Evolutionary conservation across 2,797 vertebrate genomes (phyloP).

Genomic region (Micrastur ruficollis): DNA sequence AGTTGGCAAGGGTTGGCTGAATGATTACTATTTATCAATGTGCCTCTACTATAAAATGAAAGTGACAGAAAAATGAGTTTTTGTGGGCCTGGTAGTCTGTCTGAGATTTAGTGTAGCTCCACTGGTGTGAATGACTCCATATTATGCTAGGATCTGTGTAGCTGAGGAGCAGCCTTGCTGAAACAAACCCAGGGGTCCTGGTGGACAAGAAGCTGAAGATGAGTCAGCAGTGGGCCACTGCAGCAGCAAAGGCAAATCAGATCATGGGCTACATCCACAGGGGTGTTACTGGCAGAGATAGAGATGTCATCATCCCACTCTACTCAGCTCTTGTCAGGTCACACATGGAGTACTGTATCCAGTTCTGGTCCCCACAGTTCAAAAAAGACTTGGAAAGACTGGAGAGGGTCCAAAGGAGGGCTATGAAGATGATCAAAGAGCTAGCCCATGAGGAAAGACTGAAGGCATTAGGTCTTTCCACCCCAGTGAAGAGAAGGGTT

Average conservation of each 20-base stretch:
- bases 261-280: accelerated
- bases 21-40: not conserved
- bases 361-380: not conserved
- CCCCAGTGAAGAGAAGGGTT: not conserved
- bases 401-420: not conserved
- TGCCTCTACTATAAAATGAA: not conserved
- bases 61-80: not conserved
- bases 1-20: not conserved
- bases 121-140: too few relatives aligned
- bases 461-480: not conserved
- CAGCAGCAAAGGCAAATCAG: not conserved
- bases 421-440: not conserved
- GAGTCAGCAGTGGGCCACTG: accelerated
- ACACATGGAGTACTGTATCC: not conserved
- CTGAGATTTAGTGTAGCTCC: not conserved
- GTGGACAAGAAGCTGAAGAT: not conserved
- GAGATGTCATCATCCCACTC: not conserved
- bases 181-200: not conserved
- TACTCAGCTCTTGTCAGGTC: not conserved
- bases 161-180: not conserved
- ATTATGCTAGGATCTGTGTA: not conserved
- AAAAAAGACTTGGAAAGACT: not conserved
- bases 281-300: not conserved
- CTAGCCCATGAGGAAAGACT: not conserved
- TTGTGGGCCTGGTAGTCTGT: not conserved